Conservation (phyloP, 2,113 vertebrate species). For the Marcusenius ussheri region DNA sequence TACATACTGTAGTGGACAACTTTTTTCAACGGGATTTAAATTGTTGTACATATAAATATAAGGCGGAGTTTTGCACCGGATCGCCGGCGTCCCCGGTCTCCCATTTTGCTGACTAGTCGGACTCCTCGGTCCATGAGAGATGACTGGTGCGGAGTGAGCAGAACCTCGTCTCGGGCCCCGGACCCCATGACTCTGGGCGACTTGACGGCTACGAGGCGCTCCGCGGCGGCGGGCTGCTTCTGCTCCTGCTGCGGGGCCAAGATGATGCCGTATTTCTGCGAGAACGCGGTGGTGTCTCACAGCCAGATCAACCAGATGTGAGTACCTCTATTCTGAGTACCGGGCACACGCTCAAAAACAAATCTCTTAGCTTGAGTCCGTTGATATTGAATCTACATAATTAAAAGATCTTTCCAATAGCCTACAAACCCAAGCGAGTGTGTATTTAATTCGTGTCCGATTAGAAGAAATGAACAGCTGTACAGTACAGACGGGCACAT, state of each 20-base stretch:
- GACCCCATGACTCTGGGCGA: slow-evolving; percentile 64
- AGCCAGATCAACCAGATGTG: slow-evolving; percentile 86
- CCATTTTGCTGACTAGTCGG: background rate
- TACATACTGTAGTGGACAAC: background rate
- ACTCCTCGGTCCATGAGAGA: background rate
- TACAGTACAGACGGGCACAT: background rate
- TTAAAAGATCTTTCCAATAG: background rate
- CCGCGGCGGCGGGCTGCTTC: slow-evolving; percentile 49
- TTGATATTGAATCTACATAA: background rate
- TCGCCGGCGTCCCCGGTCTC: background rate
- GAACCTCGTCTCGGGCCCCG: background rate
- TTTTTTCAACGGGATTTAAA: background rate
- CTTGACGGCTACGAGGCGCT: slow-evolving; percentile 49
- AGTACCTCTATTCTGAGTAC: slow-evolving; percentile 49
- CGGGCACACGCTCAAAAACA: background rate
- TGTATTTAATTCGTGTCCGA: background rate
- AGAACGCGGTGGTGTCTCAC: slow-evolving; percentile 79
- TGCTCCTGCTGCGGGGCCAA: slow-evolving; percentile 68
- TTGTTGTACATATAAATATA: background rate
- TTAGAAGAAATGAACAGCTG: background rate
- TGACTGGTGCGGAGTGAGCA: slow-evolving; percentile 28
- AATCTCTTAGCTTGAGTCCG: no score
- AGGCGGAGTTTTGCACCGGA: background rate
- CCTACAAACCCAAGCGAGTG: background rate
- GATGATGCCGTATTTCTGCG: slow-evolving; percentile 88